Evolutionary conservation across 2,113 vertebrate species (phyloP).

Genomic region (Pseudonaja textilis): DNA sequence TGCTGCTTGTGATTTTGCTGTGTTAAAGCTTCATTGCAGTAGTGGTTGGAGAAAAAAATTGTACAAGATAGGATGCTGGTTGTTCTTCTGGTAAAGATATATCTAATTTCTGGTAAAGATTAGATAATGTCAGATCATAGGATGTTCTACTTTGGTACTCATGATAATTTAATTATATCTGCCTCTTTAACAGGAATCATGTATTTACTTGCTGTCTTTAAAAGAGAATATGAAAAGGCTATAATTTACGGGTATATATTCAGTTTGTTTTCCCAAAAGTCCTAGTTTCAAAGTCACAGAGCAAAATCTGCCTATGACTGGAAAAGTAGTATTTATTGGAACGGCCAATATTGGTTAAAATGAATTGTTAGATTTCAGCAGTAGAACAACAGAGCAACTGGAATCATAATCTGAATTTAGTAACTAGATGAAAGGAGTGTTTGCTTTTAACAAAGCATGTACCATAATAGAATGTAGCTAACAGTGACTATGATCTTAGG

Average conservation of each 20-base stretch:
- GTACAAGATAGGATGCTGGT: neutral
- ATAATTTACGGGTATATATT: neutral
- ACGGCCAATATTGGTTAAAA: neutral
- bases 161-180: neutral
- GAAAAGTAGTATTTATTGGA: neutral
- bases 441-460: neutral
- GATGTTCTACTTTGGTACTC: too few species aligned
- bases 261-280: neutral
- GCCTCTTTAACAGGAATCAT: neutral
- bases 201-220: neutral
- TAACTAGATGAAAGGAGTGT: neutral
- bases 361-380: neutral
- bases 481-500: neutral
- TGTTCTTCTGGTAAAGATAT: neutral
- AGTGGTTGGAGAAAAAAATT: neutral
- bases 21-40: neutral
- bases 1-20: neutral
- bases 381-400: neutral
- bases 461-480: neutral
- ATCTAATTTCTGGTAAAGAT: neutral
- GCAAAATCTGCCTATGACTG: neutral
- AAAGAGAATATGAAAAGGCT: neutral
- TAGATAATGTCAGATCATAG: neutral
- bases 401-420: neutral
- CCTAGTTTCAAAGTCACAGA: neutral